Percentiles rank a stretch among this genome's conserved stretches.
Conservation (phyloP, 2,113 vertebrate genomes). For the Gallinago jamesoni region DNA sequence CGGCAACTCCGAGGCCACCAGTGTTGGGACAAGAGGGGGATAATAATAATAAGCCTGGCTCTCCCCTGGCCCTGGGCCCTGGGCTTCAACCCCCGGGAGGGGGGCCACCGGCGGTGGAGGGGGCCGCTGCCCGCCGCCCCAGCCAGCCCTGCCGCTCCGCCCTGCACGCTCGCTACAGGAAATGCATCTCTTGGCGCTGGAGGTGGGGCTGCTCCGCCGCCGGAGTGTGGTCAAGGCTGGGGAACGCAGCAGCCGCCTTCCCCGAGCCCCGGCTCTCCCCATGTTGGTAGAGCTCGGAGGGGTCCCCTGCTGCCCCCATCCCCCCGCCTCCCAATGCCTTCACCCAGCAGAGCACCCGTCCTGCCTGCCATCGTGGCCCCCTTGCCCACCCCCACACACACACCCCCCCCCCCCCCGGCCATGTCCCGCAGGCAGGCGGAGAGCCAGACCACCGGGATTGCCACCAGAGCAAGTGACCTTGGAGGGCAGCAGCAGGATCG, state of each 20-base stretch:
- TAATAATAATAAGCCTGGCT: neutral
- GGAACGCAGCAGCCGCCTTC: neutral
- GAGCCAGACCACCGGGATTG: fast-evolving
- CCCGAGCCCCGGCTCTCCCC: neutral
- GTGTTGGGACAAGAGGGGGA: neutral
- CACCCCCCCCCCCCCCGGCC: no score
- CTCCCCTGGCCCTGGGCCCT: neutral
- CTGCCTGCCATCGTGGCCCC: fast-evolving
- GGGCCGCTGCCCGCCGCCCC: slow-evolving; percentile 9
- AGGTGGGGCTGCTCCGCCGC: slow-evolving; percentile 67
- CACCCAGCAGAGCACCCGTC: fast-evolving
- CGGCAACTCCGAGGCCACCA: neutral
- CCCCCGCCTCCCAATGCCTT: neutral
- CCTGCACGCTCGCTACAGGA: slow-evolving; percentile 69
- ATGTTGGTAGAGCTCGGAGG: neutral
- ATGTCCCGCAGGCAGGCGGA: neutral
- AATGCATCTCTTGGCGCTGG: slow-evolving; percentile 64
- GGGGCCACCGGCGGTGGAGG: neutral
- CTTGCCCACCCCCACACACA: no score
- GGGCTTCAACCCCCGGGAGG: neutral
- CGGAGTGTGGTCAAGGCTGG: slow-evolving; percentile 38
- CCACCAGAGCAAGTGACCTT: neutral
- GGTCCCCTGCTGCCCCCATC: no score
- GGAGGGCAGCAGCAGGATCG: neutral
- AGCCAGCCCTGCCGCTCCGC: slow-evolving; percentile 34